These are phyloP conservation scores for Litoditis marina DNA, from an alignment of 2,888 invertebrate genomes.

Conservation along the genomic window DNA sequence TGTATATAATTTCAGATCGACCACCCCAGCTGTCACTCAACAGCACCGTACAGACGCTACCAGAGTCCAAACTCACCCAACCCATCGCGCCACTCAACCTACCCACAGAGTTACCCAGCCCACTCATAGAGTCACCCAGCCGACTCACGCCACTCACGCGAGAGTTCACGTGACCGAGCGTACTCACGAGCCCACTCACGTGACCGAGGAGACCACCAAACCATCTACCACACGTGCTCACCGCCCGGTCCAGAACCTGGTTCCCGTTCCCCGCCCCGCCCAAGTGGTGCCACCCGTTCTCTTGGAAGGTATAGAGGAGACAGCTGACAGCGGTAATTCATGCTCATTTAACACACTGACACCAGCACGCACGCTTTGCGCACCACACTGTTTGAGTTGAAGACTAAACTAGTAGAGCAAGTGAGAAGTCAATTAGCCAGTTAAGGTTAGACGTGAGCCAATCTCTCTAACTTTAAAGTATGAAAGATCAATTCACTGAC, in stretches of 20 bases:
- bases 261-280: constrained; percentile 20
- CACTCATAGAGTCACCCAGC: constrained; percentile 1
- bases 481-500: too few relatives aligned
- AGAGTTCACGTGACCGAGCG: not conserved
- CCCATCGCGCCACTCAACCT: too few relatives aligned
- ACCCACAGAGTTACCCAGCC: too few relatives aligned
- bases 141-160: not conserved
- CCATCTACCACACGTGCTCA: constrained; percentile 18
- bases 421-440: too few relatives aligned
- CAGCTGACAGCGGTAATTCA: constrained; percentile 32
- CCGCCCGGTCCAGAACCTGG: not conserved
- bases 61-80: too few relatives aligned
- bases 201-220: constrained; percentile 14
- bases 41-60: too few relatives aligned
- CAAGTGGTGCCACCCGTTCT: constrained; percentile 8
- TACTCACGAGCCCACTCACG: not conserved
- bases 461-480: too few relatives aligned
- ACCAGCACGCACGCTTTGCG: constrained; percentile 4
- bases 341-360: constrained; percentile 4
- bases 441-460: too few relatives aligned
- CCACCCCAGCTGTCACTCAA: too few relatives aligned
- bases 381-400: constrained; percentile 14
- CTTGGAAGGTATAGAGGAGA: constrained; percentile 34
- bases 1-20: too few relatives aligned
- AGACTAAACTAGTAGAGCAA: too few relatives aligned